phyloP scores from a whole-genome alignment of 37 sponge, comb jelly and placozoan species.

The Haliclona indistincta region DNA sequence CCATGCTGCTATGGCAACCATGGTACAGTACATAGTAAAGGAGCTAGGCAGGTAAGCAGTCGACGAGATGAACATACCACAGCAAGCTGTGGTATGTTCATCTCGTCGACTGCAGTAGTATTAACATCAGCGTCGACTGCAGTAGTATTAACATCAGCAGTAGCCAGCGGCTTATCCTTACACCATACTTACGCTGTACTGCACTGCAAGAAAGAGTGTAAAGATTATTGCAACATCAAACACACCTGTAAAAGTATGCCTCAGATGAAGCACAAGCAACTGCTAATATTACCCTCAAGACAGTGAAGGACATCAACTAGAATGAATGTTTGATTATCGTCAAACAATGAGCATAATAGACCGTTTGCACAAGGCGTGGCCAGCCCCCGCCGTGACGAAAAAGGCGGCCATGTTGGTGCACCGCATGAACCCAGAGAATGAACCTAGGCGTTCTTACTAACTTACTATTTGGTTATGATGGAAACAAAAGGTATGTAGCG shows the following conservation, averaged over 20 bases:
- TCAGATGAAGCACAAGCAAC: slow-evolving; percentile 73
- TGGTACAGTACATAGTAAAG: slow-evolving; percentile 86
- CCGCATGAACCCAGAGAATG: too few relatives aligned
- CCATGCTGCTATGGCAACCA: slow-evolving; percentile 90
- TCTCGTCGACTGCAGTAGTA: slow-evolving; percentile 69
- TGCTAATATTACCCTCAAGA: slow-evolving; percentile 67
- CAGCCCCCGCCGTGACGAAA: too few relatives aligned
- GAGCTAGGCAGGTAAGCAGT: slow-evolving; percentile 92
- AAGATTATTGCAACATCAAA: not conserved
- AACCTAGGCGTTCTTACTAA: too few relatives aligned
- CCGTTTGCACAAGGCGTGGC: too few relatives aligned
- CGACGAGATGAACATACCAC: slow-evolving; percentile 93
- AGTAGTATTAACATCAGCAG: slow-evolving; percentile 62
- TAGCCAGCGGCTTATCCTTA: slow-evolving; percentile 45
- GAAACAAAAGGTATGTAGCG: too few relatives aligned
- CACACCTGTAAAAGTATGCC: slow-evolving; percentile 83
- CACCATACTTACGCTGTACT: slow-evolving; percentile 61
- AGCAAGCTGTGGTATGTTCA: slow-evolving; percentile 92
- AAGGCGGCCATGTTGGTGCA: too few relatives aligned
- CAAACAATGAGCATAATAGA: too few relatives aligned
- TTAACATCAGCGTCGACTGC: slow-evolving; percentile 45
- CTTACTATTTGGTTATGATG: too few relatives aligned
- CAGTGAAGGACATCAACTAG: slow-evolving; percentile 77
- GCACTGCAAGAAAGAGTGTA: slow-evolving; percentile 28
- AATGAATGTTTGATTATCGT: too few relatives aligned